phyloP scores from a whole-genome alignment of 2,888 invertebrate genomes.

The Agrochola lota region DNA sequence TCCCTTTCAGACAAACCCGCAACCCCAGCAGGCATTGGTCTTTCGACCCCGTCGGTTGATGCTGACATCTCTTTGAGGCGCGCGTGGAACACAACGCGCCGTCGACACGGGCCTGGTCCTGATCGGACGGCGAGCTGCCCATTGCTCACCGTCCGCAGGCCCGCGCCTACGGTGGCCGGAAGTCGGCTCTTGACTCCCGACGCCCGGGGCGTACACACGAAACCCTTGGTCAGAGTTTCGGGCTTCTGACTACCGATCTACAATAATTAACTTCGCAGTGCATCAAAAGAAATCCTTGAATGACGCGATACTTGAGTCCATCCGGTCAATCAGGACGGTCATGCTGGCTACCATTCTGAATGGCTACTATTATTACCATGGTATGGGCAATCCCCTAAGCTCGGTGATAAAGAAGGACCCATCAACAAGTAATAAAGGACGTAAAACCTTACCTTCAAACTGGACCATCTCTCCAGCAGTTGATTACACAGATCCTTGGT shows the following conservation, averaged over 20 bases:
- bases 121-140: too few species aligned
- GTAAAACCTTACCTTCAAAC: constrained; percentile 87
- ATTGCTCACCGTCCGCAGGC: too few species aligned
- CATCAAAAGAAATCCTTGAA: not conserved
- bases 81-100: too few species aligned
- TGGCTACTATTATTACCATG: not conserved
- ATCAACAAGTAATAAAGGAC: not conserved
- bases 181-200: too few species aligned
- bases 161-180: too few species aligned
- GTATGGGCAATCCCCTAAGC: not conserved
- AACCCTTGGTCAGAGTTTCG: not conserved
- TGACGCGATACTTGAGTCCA: not conserved
- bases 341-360: not conserved
- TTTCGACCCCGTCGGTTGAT: too few species aligned
- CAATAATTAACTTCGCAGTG: not conserved
- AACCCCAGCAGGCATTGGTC: too few species aligned
- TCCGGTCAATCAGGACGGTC: not conserved
- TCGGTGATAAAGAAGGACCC: not conserved
- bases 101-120: too few species aligned
- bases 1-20: too few species aligned
- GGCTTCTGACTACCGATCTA: not conserved
- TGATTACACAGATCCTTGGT: constrained; percentile 91
- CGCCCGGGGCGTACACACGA: too few species aligned
- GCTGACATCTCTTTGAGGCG: too few species aligned
- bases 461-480: constrained; percentile 94